Conservation (phyloP, 2,797 vertebrate species). For the Arvicola amphibius region DNA sequence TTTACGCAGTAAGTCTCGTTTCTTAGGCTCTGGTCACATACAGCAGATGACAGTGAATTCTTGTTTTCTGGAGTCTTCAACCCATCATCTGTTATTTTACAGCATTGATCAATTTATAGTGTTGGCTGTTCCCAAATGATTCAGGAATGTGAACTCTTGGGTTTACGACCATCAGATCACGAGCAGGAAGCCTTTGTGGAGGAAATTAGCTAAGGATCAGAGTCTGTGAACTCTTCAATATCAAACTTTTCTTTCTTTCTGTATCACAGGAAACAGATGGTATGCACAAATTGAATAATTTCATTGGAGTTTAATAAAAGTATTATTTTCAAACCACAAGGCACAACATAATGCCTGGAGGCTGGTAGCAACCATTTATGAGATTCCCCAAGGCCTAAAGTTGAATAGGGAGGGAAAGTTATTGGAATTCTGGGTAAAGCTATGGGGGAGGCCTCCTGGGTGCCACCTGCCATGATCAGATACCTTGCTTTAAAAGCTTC, state of each 20-base stretch:
- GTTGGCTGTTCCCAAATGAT: neutral
- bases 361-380: neutral
- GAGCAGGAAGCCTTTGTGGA: neutral
- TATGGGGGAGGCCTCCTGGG: neutral
- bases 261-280: conserved; percentile 61
- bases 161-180: conserved; percentile 39
- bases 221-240: conserved; percentile 61
- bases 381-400: neutral
- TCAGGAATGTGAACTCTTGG: neutral
- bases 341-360: neutral
- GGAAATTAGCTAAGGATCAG: conserved; percentile 51
- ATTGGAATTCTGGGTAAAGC: neutral
- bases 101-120: neutral
- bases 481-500: neutral
- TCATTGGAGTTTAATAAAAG: conserved; percentile 63
- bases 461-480: neutral
- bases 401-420: neutral
- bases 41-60: neutral
- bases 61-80: conserved; percentile 20
- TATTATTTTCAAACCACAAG: conserved; percentile 50
- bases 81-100: conserved; percentile 8
- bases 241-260: conserved; percentile 49
- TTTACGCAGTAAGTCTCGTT: neutral
- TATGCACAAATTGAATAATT: conserved; percentile 42
- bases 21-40: neutral